Conservation (phyloP, 2,888 invertebrate genomes). For the Bruchidius siliquastri region DNA sequence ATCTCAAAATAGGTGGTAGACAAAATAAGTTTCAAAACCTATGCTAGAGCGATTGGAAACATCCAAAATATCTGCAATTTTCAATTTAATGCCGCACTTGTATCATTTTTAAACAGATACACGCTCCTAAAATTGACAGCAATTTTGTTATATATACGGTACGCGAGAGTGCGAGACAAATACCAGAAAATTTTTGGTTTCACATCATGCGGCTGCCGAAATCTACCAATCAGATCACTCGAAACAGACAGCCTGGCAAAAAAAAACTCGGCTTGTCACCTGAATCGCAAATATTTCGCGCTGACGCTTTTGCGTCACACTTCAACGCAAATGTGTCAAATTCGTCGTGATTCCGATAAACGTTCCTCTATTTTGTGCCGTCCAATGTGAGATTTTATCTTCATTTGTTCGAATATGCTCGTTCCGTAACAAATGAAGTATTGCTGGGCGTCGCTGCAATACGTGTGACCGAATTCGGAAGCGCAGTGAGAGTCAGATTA, state of each 20-base stretch:
- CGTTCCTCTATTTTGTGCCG: not conserved
- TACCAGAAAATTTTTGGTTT: too few relatives aligned
- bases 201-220: too few relatives aligned
- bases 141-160: too few relatives aligned
- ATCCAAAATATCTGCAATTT: too few relatives aligned
- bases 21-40: too few relatives aligned
- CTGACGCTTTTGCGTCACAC: not conserved
- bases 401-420: not conserved
- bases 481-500: too few relatives aligned
- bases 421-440: not conserved
- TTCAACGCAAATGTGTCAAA: not conserved
- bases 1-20: too few relatives aligned
- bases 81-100: too few relatives aligned
- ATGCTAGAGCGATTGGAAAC: too few relatives aligned
- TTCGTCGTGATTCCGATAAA: not conserved
- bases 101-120: too few relatives aligned
- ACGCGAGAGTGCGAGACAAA: too few relatives aligned
- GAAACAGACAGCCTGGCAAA: not conserved
- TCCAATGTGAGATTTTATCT: not conserved
- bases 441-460: not conserved
- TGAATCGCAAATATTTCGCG: not conserved
- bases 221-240: not conserved
- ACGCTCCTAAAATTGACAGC: too few relatives aligned
- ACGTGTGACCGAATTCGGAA: not conserved
- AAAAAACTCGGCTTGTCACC: not conserved